Evolutionary conservation across 1,140 invertebrate species (phyloP).

Genomic region (Drosophila mojavensis): DNA sequence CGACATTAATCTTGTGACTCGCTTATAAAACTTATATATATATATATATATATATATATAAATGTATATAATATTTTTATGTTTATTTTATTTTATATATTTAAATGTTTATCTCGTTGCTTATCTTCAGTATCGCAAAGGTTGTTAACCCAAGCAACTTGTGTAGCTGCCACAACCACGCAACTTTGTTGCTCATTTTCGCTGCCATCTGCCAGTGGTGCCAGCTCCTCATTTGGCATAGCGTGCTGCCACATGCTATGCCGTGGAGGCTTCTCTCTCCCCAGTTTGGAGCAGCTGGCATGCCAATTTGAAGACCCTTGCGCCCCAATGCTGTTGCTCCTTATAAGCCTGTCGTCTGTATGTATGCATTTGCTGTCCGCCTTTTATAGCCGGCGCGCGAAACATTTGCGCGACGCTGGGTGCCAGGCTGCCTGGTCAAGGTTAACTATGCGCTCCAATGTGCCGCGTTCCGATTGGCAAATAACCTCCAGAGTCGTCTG

Average conservation of each 20-base stretch:
- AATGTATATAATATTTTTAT: slow-evolving; percentile 74
- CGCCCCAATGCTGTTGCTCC: slow-evolving; percentile 32
- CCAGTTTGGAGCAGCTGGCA: slow-evolving; percentile 15
- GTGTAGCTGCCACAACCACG: slow-evolving; percentile 13
- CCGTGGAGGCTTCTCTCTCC: slow-evolving; percentile 2
- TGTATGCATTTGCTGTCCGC: slow-evolving; percentile 6
- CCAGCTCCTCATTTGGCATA: slow-evolving; percentile 30
- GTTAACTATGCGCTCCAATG: slow-evolving; percentile 68
- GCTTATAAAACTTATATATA: neutral
- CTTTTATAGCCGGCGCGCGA: slow-evolving; percentile 46
- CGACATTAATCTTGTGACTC: slow-evolving; percentile 65
- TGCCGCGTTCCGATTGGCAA: slow-evolving; percentile 32
- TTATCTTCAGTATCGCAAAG: slow-evolving; percentile 30
- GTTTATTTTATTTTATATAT: too few species aligned
- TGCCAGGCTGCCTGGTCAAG: slow-evolving; percentile 64
- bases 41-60: slow-evolving; percentile 48
- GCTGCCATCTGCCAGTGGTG: neutral
- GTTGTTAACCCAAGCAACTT: slow-evolving; percentile 54
- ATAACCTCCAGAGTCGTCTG: slow-evolving; percentile 57
- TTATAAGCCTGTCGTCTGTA: slow-evolving; percentile 22
- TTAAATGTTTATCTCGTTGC: slow-evolving; percentile 57
- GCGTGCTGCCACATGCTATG: slow-evolving; percentile 33
- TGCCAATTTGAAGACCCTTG: slow-evolving; percentile 32
- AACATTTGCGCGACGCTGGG: slow-evolving; percentile 33
- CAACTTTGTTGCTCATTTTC: slow-evolving; percentile 12